Evolutionary conservation across 2,888 invertebrate genomes (phyloP), one percentile per base, ranked within the genome.

Genomic region (Agonopterix alstromeriana): DNA sequence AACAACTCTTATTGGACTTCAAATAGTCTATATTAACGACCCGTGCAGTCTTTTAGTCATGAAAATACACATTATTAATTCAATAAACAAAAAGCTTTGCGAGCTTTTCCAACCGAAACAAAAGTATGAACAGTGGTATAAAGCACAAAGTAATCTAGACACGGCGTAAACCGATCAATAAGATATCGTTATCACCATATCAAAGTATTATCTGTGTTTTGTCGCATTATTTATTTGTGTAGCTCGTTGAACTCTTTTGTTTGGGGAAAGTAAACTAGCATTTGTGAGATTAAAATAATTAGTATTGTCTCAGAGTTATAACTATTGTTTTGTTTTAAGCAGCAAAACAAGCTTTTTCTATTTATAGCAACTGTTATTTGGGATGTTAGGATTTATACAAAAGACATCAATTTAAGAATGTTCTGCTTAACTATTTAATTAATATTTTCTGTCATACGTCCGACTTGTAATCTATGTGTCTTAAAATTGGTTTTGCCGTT

Each of bases 201-300:
- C 48, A 46, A 35, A 36, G 43, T 40, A 46, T 49, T 49, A 49
- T 52, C 47, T 14, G 17, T 27, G 41, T 46, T 42, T n/a, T 35
- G 52, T 48, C 48, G 49, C 45, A 52, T 47, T 43, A 45, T 45
- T 49, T 49, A 45, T 48, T 49, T 82, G 78, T 61, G 53, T 51
- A 55, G 58, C 52, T 61, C 87, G 87, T 88, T 87, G 82, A 87
- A 70, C 73, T 87, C 87, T 88, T 86, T 87, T 82, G 63, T 70
- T 72, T 61, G 55, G 58, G 50, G 38, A 38, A 38, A 38, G 38
- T n/a, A 38, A 38, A 38, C n/a, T 10, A 38, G n/a, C 5, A n/a
- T 38, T 9, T 9, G 38, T 38, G 38, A 38, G 5, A 10, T 10
- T 38, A 38, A 38, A 38, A 3, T 3, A 38, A 27, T 27, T 27